A percentile compares a stretch with the other conserved stretches of the same genome.
Conservation (phyloP, 37 sponge, comb jelly and placozoan genomes). For the Dysidea cf. avara region DNA sequence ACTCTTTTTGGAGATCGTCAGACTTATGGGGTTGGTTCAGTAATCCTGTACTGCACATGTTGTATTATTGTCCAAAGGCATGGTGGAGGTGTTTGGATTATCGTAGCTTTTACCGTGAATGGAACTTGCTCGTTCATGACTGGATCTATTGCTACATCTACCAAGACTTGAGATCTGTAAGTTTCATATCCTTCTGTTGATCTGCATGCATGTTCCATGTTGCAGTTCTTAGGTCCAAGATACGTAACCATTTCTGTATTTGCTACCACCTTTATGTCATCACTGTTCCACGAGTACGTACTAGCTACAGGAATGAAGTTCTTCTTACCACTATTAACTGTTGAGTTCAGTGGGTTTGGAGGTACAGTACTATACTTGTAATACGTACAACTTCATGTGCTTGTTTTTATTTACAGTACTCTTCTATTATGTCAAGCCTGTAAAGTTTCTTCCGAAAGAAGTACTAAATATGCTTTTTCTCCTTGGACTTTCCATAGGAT, state of each 20-base stretch:
- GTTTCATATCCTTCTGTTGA: background rate
- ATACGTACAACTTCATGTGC: too few relatives aligned
- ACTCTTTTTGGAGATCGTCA: constrained; percentile 73
- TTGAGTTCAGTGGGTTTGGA: constrained; percentile 69
- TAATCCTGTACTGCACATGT: background rate
- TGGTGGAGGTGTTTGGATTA: constrained; percentile 68
- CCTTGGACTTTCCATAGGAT: constrained; percentile 44
- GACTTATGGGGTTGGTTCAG: constrained; percentile 58
- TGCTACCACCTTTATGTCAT: constrained; percentile 70
- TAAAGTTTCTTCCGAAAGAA: too few relatives aligned
- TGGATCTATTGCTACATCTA: constrained; percentile 72
- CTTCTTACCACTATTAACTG: constrained; percentile 66
- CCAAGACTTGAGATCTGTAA: constrained; percentile 44
- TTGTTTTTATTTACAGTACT: too few relatives aligned
- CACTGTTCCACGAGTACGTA: constrained; percentile 84
- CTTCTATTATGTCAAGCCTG: too few relatives aligned
- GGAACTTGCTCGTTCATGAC: constrained; percentile 76
- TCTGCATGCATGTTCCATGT: too few relatives aligned
- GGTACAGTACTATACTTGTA: too few relatives aligned
- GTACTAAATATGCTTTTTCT: too few relatives aligned
- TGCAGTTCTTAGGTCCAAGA: too few relatives aligned
- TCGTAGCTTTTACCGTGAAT: constrained; percentile 64
- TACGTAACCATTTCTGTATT: constrained; percentile 58
- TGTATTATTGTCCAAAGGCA: constrained; percentile 37
- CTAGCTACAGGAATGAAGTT: constrained; percentile 66